A percentile compares a stretch with the other conserved stretches of the same genome.
phyloP scores from a whole-genome alignment of 2,797 vertebrate genomes.

The Clarias pachynema region DNA sequence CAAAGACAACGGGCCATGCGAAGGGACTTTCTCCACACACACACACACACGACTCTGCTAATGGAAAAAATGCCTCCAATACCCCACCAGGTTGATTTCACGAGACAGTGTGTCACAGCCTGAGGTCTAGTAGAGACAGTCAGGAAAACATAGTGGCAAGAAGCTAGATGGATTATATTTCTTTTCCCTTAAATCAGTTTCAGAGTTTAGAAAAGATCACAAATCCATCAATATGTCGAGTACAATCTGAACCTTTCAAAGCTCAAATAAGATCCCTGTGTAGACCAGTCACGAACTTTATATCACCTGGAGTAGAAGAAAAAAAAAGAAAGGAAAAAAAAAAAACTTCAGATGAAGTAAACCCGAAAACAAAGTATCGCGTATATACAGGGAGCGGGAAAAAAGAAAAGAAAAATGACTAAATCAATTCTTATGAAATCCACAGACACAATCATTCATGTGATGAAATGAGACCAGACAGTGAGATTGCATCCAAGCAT shows the following conservation, averaged over 20 bases:
- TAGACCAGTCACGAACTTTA: neutral
- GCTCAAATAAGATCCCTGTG: neutral
- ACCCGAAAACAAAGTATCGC: neutral
- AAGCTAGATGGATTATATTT: neutral
- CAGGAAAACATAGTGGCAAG: neutral
- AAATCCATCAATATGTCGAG: neutral
- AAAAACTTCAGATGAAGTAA: neutral
- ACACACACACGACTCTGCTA: neutral
- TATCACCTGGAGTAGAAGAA: neutral
- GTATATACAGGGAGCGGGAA: too few relatives aligned
- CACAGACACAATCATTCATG: neutral
- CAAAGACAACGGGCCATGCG: neutral
- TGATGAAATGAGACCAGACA: slow-evolving; percentile 9
- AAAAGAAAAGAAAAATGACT: neutral
- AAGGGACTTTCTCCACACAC: neutral
- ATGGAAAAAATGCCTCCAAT: neutral
- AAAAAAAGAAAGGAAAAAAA: neutral
- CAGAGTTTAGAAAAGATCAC: neutral
- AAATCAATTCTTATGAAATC: slow-evolving; percentile 5
- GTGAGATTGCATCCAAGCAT: neutral
- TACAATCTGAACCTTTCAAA: neutral
- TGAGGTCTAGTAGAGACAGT: neutral
- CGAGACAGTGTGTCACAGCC: neutral
- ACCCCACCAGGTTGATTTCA: neutral
- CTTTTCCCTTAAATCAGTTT: neutral